phyloP scores from a whole-genome alignment of 2,888 invertebrate genomes.

The Athrips mouffetella region DNA sequence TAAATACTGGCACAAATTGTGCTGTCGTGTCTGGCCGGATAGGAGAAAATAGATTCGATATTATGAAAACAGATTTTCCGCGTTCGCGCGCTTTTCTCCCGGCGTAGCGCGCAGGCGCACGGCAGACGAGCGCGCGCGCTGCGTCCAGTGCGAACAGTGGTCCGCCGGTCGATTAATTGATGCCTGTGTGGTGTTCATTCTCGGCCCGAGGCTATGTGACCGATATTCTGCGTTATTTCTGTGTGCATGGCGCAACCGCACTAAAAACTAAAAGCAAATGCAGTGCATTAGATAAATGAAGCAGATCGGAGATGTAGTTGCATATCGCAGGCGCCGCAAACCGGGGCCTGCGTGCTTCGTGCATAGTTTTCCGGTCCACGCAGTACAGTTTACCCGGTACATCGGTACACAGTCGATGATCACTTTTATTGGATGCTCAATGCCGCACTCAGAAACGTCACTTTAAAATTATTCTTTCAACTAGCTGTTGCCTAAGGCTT shows the following conservation, averaged over 20 bases:
- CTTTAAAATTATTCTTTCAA: too few relatives aligned
- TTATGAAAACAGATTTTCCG: conserved; percentile 24
- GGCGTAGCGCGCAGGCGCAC: conserved; percentile 4
- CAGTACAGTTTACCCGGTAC: not conserved
- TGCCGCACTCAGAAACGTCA: too few relatives aligned
- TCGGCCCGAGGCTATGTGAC: conserved; percentile 67
- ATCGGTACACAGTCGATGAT: not conserved
- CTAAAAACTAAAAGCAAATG: conserved; percentile 72
- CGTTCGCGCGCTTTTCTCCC: conserved; percentile 54
- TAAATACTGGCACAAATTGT: conserved; percentile 22
- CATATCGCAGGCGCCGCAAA: conserved; percentile 19
- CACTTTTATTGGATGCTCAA: too few relatives aligned
- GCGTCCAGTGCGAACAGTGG: conserved; percentile 63
- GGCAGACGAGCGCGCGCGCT: conserved; percentile 63
- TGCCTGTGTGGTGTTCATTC: conserved; percentile 38
- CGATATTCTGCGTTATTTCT: conserved; percentile 77
- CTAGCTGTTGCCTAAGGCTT: too few relatives aligned
- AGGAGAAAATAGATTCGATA: conserved; percentile 23
- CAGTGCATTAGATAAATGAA: conserved; percentile 70
- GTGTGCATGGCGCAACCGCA: conserved; percentile 70
- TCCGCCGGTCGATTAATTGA: conserved; percentile 65
- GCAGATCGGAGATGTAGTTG: conserved; percentile 39
- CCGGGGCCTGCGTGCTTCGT: conserved; percentile 4
- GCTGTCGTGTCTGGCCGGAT: conserved; percentile 19
- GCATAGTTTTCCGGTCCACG: not conserved